Percentiles rank a stretch among this genome's conserved stretches.
These are phyloP conservation scores for Brachionus rotundiformis DNA, from an alignment of 1,140 invertebrate species.

Conservation along the genomic window DNA sequence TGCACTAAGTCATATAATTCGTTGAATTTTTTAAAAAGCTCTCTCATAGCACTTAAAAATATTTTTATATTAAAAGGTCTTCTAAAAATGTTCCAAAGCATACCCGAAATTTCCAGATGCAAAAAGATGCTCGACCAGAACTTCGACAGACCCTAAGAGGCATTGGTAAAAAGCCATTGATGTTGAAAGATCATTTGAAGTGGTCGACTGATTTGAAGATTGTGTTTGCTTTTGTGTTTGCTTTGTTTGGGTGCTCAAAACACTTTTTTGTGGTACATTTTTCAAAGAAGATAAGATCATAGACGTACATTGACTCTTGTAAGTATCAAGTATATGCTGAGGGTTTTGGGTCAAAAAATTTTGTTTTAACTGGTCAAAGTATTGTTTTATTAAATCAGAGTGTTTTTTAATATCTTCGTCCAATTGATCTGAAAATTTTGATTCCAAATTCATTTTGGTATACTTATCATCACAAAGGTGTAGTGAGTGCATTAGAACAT, in stretches of 20 bases:
- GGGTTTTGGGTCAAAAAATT: background rate
- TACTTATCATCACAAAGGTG: constrained; percentile 42
- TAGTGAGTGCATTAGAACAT: constrained; percentile 27
- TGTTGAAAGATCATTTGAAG: background rate
- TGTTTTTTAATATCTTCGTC: constrained; percentile 50
- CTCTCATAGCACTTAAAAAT: constrained; percentile 15
- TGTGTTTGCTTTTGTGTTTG: constrained; percentile 27
- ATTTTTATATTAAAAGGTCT: no score
- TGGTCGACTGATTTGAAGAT: background rate
- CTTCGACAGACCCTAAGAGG: constrained; percentile 6
- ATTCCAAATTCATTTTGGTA: background rate
- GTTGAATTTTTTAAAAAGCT: constrained; percentile 26
- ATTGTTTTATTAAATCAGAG: constrained; percentile 16
- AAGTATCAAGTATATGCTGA: constrained; percentile 45
- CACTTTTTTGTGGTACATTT: background rate
- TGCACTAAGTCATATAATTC: constrained; percentile 24
- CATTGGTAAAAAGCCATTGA: constrained; percentile 48
- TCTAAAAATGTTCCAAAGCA: no score
- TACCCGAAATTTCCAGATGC: background rate
- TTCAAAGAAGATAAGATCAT: background rate
- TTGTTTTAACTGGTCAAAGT: constrained; percentile 47
- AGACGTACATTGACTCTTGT: constrained; percentile 23
- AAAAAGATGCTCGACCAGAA: constrained; percentile 46
- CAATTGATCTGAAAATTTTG: constrained; percentile 16
- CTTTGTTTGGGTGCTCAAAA: background rate